Percentiles rank a stretch among this genome's conserved stretches.
Evolutionary conservation across 2,797 vertebrate genomes (phyloP).

Genomic region (Oryzias dopingdopingensis): DNA sequence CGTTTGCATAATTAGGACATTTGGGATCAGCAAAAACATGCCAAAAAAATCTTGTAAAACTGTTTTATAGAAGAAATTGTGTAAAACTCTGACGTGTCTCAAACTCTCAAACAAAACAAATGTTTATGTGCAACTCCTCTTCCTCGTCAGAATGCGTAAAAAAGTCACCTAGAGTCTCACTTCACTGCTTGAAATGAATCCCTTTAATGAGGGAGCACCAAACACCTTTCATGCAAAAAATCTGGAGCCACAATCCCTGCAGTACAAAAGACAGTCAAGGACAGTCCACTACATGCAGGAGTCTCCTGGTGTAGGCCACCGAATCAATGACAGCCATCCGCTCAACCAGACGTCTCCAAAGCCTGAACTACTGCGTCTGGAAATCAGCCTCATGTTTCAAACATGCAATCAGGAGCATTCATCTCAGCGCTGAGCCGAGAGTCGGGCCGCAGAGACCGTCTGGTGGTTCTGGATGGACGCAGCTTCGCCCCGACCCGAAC

Average conservation of each 20-base stretch:
- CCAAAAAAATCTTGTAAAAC: constrained; percentile 8
- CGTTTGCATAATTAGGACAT: constrained; percentile 57
- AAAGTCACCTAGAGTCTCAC: constrained; percentile 15
- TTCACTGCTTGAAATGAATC: constrained; percentile 21
- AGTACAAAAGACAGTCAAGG: too few relatives aligned
- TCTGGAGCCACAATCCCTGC: too few relatives aligned
- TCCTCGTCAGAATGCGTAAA: not conserved
- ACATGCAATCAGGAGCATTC: constrained; percentile 59
- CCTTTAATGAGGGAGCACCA: not conserved
- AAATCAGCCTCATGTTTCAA: constrained; percentile 61
- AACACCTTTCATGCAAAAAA: too few relatives aligned
- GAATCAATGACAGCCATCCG: too few relatives aligned
- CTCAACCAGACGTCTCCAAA: constrained; percentile 1
- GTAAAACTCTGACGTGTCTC: too few relatives aligned
- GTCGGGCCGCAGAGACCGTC: not conserved
- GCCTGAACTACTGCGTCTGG: constrained; percentile 2
- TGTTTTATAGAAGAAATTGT: not conserved
- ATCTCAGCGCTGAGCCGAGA: constrained; percentile 33
- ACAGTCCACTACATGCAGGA: too few relatives aligned
- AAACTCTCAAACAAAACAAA: not conserved
- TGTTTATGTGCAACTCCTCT: not conserved
- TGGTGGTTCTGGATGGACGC: constrained; percentile 7
- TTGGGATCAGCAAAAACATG: constrained; percentile 37
- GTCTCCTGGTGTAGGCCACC: too few relatives aligned
- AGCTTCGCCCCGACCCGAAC: not conserved